Conservation (phyloP, 2,888 invertebrate species). For the Hypselothyrea guttata region DNA sequence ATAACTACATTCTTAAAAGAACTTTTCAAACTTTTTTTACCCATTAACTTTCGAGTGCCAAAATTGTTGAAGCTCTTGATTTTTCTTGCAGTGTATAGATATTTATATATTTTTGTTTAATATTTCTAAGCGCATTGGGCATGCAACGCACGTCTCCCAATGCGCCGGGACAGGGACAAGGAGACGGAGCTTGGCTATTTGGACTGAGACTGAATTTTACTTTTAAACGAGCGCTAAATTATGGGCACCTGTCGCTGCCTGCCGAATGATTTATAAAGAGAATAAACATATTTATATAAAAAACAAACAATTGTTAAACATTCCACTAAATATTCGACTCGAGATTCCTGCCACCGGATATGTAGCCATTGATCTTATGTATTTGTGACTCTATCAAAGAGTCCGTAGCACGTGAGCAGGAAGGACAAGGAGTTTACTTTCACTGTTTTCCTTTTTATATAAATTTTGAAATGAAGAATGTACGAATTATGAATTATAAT, state of each 20-base stretch:
- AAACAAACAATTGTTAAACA: slow-evolving; percentile 24
- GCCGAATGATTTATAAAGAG: slow-evolving; percentile 48
- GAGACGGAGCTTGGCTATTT: slow-evolving; percentile 19
- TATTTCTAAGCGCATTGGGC: slow-evolving; percentile 9
- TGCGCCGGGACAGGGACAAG: background rate
- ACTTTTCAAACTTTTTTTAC: too few relatives aligned
- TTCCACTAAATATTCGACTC: slow-evolving; percentile 5
- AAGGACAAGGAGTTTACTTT: too few relatives aligned
- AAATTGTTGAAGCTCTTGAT: too few relatives aligned
- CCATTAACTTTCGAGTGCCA: too few relatives aligned
- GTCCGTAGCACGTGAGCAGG: slow-evolving; percentile 11
- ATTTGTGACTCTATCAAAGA: background rate
- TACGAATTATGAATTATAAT: too few relatives aligned
- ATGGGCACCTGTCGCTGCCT: slow-evolving; percentile 57
- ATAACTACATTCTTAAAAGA: too few relatives aligned
- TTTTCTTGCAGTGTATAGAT: too few relatives aligned
- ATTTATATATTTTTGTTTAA: slow-evolving; percentile 8
- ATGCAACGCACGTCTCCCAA: slow-evolving; percentile 17
- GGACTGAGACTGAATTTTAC: slow-evolving; percentile 30
- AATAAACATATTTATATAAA: too few relatives aligned
- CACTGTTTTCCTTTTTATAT: too few relatives aligned
- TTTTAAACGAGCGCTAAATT: slow-evolving; percentile 42
- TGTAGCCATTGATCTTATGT: slow-evolving; percentile 54
- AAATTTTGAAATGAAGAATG: too few relatives aligned
- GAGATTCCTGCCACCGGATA: slow-evolving; percentile 52